Base-by-base conservation (phyloP, 2,888 invertebrate species). In the Tipula vernalis region DNA sequence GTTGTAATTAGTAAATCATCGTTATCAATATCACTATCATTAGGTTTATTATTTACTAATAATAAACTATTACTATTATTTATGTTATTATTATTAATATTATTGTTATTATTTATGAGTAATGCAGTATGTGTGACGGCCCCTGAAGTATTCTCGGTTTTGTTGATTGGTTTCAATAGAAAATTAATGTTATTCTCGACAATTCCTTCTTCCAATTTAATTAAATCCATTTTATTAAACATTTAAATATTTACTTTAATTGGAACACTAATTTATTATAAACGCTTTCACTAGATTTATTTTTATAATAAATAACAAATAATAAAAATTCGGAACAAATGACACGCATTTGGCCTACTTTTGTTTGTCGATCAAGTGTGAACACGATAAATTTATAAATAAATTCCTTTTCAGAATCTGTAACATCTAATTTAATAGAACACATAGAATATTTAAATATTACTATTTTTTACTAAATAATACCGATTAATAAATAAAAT, bases 131-230 rank as follows among this genome's bases (percentile, higher is more conserved):
- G 71, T 28, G 71, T 6, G 3, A 28, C 71, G 10, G 28, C 28
- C 28, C 8, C 71, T 28, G 8, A 2, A 28, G 28, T 71, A 8
- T 10, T 71, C 8, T 71, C 71, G 28, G 10, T 18, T 71, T 71
- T 71, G 71, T 71, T 71, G 71, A 28, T 8, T 71, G 71, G 28
- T 71, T 71, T 71, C 28, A 71, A 8, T 3, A 28, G 10, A 10
- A 71, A 71, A 71, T 71, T 71, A 10, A 71, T 41, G 28, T 85
- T 42, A 44, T 42, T 39, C 15, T 85, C 85, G 18, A 12, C 5
- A 85, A 42, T 42, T 42, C 85, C 85, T 41, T 85, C 85, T 85
- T 85, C 85, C 18, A 85, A 85, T 44, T 85, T 85, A 5, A 42
- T 85, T 44, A 85, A 18, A 85, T 85, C 85, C 85, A 85, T 85